Conservation (phyloP, 2,888 invertebrate species). For the Onthophagus sagittarius region DNA sequence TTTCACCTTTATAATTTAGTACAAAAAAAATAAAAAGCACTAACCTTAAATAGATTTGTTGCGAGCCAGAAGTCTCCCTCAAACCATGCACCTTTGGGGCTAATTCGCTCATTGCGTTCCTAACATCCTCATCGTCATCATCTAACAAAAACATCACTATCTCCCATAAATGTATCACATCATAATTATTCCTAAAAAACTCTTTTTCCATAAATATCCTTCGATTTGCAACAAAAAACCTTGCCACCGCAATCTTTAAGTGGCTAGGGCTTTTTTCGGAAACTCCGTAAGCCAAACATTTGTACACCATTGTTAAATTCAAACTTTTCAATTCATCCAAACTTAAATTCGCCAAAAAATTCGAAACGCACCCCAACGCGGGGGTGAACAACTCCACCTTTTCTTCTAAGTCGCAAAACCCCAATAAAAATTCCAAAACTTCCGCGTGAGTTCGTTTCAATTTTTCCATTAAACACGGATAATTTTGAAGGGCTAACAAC, state of each 20-base stretch:
- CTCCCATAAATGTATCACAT: slow-evolving; percentile 39
- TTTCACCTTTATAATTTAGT: not conserved
- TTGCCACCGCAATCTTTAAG: slow-evolving; percentile 36
- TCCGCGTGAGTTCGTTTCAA: slow-evolving; percentile 35
- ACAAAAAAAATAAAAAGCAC: not conserved
- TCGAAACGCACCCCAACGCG: slow-evolving; percentile 37
- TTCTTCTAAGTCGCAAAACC: slow-evolving; percentile 34
- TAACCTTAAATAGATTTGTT: not conserved
- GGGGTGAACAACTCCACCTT: slow-evolving; percentile 40
- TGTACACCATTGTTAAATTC: slow-evolving; percentile 13
- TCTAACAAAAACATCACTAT: slow-evolving; percentile 52
- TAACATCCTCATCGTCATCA: slow-evolving; percentile 51
- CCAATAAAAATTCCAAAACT: slow-evolving; percentile 37
- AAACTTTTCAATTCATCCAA: slow-evolving; percentile 29
- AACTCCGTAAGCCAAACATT: slow-evolving; percentile 35
- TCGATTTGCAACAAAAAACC: slow-evolving; percentile 34
- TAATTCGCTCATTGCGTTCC: slow-evolving; percentile 42
- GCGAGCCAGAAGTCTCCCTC: not conserved
- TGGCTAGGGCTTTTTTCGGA: slow-evolving; percentile 32
- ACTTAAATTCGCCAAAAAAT: slow-evolving; percentile 35
- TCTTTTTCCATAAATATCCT: slow-evolving; percentile 22
- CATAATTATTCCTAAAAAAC: slow-evolving; percentile 15
- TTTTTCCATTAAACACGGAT: slow-evolving; percentile 38
- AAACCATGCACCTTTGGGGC: not conserved
- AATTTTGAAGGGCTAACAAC: slow-evolving; percentile 38